phyloP scores from a whole-genome alignment of 2,113 vertebrate genomes.

The Halcyon malimbica region DNA sequence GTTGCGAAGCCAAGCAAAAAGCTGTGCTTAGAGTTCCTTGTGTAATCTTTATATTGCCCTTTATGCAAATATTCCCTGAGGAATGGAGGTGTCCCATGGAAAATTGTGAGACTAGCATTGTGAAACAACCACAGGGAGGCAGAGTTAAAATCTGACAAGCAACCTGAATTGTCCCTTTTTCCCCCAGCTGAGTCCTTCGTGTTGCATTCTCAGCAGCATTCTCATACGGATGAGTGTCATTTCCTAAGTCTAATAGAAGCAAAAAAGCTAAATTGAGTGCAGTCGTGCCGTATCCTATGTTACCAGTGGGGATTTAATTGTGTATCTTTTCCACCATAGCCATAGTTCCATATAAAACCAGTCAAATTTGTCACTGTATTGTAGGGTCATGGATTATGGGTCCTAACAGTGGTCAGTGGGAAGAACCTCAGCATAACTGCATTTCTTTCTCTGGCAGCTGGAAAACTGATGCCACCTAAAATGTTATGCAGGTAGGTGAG shows the following conservation, averaged over 20 bases:
- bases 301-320: not conserved
- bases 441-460: not conserved
- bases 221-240: not conserved
- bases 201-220: not conserved
- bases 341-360: not conserved
- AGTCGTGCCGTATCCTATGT: not conserved
- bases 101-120: not conserved
- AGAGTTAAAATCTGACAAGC: not conserved
- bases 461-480: not conserved
- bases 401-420: not conserved
- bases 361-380: not conserved
- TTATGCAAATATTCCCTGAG: not conserved
- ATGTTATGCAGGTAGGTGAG: not conserved
- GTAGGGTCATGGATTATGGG: not conserved
- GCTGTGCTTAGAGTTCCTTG: not conserved
- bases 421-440: not conserved
- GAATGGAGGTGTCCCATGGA: not conserved
- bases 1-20: conserved; percentile 4
- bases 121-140: not conserved
- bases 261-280: not conserved
- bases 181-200: not conserved
- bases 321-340: not conserved
- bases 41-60: not conserved
- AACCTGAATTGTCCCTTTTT: not conserved
- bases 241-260: not conserved